Conservation (phyloP, 2,888 invertebrate genomes). For the Tenthredo notha region DNA sequence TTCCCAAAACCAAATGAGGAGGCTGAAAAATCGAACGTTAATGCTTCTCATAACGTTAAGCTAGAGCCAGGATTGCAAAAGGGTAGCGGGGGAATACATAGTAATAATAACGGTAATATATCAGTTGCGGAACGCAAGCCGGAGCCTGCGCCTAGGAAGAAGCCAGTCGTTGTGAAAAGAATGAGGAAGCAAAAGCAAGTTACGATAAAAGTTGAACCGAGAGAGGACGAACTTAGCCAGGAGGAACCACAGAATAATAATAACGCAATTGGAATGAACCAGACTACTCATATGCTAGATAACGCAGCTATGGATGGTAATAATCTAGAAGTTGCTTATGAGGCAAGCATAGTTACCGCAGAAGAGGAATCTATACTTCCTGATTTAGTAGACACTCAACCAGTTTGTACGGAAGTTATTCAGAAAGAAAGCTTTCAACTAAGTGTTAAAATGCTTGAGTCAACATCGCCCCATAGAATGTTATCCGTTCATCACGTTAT, state of each 20-base stretch:
- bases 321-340: slow-evolving; percentile 71
- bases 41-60: slow-evolving; percentile 57
- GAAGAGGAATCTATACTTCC: slow-evolving; percentile 71
- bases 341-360: slow-evolving; percentile 69
- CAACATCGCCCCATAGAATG: slow-evolving; percentile 62
- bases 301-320: slow-evolving; percentile 68
- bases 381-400: slow-evolving; percentile 65
- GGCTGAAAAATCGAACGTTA: slow-evolving; percentile 59
- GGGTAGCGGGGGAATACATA: slow-evolving; percentile 63
- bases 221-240: slow-evolving; percentile 58
- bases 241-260: slow-evolving; percentile 61
- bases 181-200: slow-evolving; percentile 63
- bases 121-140: slow-evolving; percentile 57
- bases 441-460: slow-evolving; percentile 73
- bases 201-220: slow-evolving; percentile 68
- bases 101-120: slow-evolving; percentile 72
- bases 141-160: slow-evolving; percentile 60
- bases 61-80: slow-evolving; percentile 62
- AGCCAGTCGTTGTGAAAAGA: slow-evolving; percentile 59
- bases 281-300: slow-evolving; percentile 56
- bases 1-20: slow-evolving; percentile 75
- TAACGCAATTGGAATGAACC: slow-evolving; percentile 62
- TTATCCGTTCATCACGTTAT: slow-evolving; percentile 62
- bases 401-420: slow-evolving; percentile 55
- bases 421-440: slow-evolving; percentile 68